Base-by-base conservation (phyloP, 2,797 vertebrate species). In the Microctenopoma stevenorrisi region DNA sequence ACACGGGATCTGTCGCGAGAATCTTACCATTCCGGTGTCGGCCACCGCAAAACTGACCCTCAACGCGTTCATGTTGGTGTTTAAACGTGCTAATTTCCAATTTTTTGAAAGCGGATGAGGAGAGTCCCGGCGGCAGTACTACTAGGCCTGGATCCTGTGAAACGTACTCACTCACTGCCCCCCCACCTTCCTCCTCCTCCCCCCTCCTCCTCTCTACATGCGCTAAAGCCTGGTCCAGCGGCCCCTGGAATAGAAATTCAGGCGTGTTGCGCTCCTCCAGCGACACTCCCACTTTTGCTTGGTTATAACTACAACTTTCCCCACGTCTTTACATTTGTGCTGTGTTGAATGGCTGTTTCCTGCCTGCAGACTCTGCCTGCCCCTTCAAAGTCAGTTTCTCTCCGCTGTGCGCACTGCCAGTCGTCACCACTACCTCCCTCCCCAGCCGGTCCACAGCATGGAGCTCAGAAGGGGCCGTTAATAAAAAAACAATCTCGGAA, bases 81-180 rank as follows among this genome's bases (percentile, higher is more conserved):
- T 54, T 79, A 89, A 92, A 90, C 77, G 89, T 55, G 87, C 77
- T 74, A 88, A 93, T 88, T 89, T 89, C 69, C 88, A 52, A 76
- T 89, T 92, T 92, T 94, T 88, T 94, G 94, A 92, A 82, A 91
- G 91, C 88, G 92, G 92, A 93, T 93, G 88, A 90, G 86, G 86
- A 92, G 84, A 93, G 90, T 93, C 90, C 93, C 88, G 68, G 89
- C 91, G 82, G 91, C 89, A 85, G 78, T 72, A 93, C 88, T 87
- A 90, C 93, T 95, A 95, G 94, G 94, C 94, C 94, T 81, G 91
- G 91, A 93, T 94, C 92, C 94, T 90, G 88, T 90, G 86, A 83
- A 90, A 87, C 88, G 87, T 85, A 85, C 83, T 68, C 87, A 47
- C 82, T 61, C 86, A 46, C 80, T 44, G 53, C 44, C 69, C 48